Evolutionary conservation across 1,140 invertebrate genomes (phyloP), one percentile per base, ranked within the genome.

Genomic region (Ceratosolen solmsi): DNA sequence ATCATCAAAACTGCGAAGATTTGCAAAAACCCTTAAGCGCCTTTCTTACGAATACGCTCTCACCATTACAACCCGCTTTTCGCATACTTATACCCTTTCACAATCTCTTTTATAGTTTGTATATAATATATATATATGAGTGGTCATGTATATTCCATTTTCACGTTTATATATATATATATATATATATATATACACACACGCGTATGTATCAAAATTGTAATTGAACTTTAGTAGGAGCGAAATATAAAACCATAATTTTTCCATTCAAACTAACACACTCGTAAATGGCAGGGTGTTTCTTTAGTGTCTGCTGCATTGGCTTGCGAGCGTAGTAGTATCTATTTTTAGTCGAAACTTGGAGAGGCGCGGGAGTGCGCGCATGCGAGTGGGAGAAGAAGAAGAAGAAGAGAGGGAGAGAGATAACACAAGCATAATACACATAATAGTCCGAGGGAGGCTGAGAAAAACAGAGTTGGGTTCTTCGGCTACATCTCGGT

Each of bases 1-100:
- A 74, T 74, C 72, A 74, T 56, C n/a, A n/a, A 36, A 56, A 56
- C 30, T n/a, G 72, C 46, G 1, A 74, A 33, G 11, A 56, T 74
- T n/a, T 36, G 30, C 36, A 49, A n/a, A 74, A 56, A 36, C 72
- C 49, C 51, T n/a, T 22, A n/a, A 54, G 38, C 41, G 4, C 7
- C 15, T 65, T 65, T 65, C 13, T 65, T 65, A 60, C 56, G 1
- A 15, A n/a, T n/a, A 11, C 13, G 33, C 20, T 20, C 36, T 38
- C 63, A 20, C 30, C 25, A 27, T 63, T 68, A 38, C n/a, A n/a
- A n/a, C 36, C 63, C 33, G 63, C 33, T 15, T 25, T 9, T 30
- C 51, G 51, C 51, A 9, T 22, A n/a, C 58, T 13, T 25, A 27
- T 60, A 30, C 27, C 25, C 58, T 60, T 22, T 25, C n/a, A 30